phyloP scores from a whole-genome alignment of 2,888 invertebrate genomes.

The Vesta saturnalis region DNA sequence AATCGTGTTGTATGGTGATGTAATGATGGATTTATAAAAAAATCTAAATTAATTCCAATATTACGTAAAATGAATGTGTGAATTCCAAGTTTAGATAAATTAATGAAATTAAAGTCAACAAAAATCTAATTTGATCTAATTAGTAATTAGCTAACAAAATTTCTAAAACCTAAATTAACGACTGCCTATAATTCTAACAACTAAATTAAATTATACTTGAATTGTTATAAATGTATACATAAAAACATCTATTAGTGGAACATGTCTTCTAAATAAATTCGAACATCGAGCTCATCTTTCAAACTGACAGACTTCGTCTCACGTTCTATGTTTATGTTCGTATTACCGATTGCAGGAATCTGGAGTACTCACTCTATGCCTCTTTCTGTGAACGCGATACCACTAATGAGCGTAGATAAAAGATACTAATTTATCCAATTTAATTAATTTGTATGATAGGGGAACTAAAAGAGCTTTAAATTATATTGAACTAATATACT shows the following conservation, averaged over 20 bases:
- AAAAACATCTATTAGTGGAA: slow-evolving; percentile 48
- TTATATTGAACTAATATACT: slow-evolving; percentile 24
- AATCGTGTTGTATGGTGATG: too few relatives aligned
- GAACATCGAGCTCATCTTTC: slow-evolving; percentile 51
- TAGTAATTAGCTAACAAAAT: too few relatives aligned
- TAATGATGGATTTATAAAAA: too few relatives aligned
- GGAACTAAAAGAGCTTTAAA: slow-evolving; percentile 39
- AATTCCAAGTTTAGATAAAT: background rate
- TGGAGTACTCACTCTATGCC: slow-evolving; percentile 42
- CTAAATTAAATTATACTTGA: slow-evolving; percentile 8
- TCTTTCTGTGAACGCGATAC: slow-evolving; percentile 52
- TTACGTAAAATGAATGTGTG: too few relatives aligned
- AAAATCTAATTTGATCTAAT: background rate
- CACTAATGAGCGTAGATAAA: slow-evolving; percentile 57
- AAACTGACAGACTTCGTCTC: slow-evolving; percentile 52
- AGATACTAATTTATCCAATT: slow-evolving; percentile 53
- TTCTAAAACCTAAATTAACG: slow-evolving; percentile 6
- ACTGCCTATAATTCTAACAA: slow-evolving; percentile 6
- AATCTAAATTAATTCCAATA: background rate
- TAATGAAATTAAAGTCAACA: background rate
- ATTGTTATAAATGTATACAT: slow-evolving; percentile 8
- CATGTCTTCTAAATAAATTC: slow-evolving; percentile 54
- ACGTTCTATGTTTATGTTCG: slow-evolving; percentile 54
- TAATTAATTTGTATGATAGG: slow-evolving; percentile 57
- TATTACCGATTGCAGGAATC: slow-evolving; percentile 52